Base-by-base conservation (phyloP, 2,113 vertebrate genomes). In the Agapornis roseicollis region DNA sequence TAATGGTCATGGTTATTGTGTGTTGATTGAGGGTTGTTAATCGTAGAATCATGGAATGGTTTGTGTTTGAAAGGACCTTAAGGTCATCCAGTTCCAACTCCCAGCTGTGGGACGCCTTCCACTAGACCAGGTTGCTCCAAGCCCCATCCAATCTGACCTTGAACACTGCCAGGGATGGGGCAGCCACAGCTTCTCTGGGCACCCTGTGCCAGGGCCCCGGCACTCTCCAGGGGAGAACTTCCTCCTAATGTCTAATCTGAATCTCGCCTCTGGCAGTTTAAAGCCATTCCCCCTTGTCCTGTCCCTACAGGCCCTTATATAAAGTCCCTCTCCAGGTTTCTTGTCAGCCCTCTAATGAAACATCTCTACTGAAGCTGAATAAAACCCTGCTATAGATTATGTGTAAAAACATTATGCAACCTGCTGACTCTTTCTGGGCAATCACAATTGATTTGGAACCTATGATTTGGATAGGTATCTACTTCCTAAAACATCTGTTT, bases 1-100 rank as follows among this genome's bases (percentile, higher is more conserved):
- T 44, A n/a, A n/a, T 7, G 58, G n/a, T 17, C 44, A 1, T 9
- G 2, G 28, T n/a, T 33, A 8, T 3, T 20, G 25, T 5, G 23
- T 35, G 28, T 55, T 82, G 46, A 2, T 61, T 77, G 39, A 53
- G 66, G 74, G 56, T 9, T 2, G 8, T 69, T 79, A 33, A 60
- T 58, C 33, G 5, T 35, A 58, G 56, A 58, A 58, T n/a, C 20
- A 10, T n/a, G 8, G 9, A 58, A 35, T 58, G 14, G 56, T 24
- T 58, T 58, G 22, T 9, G 22, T 58, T 58, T 33, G 22, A 35
- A 58, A 23, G 56, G 33, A 58, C 56, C 22, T 22, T 58, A 35
- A 58, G 56, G 13, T 35, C 56, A 24, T 24, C 9, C 33, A 58
- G 22, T 35, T 58, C 56, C 56, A 58, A 58, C 9, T n/a, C 33